phyloP scores from a whole-genome alignment of 2,797 vertebrate genomes.

The Arnoldichthys spilopterus region DNA sequence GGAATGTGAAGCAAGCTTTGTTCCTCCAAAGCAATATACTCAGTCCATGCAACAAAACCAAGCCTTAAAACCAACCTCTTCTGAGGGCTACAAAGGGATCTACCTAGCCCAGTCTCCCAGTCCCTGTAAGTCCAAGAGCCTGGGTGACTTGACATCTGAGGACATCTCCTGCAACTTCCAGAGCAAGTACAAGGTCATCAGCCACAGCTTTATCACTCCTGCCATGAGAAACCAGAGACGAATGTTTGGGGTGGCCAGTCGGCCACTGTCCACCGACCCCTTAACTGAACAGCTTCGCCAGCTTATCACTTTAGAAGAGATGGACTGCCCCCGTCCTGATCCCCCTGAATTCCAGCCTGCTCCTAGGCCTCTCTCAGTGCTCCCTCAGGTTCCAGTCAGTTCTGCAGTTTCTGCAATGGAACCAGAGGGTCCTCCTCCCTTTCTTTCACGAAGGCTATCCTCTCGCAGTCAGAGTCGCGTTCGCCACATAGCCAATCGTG shows the following conservation, averaged over 20 bases:
- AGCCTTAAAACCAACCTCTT: constrained; percentile 51
- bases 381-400: constrained; percentile 31
- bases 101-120: constrained; percentile 67
- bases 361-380: constrained; percentile 52
- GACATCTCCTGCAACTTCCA: constrained; percentile 97
- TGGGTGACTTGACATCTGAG: constrained; percentile 96
- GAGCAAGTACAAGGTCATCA: constrained; percentile 96
- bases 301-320: constrained; percentile 88
- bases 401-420: constrained; percentile 54
- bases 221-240: constrained; percentile 77
- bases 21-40: constrained; percentile 48
- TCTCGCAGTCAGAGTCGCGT: constrained; percentile 96
- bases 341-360: constrained; percentile 19
- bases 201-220: constrained; percentile 89
- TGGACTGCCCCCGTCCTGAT: constrained; percentile 68
- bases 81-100: constrained; percentile 49
- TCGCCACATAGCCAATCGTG: constrained; percentile 93
- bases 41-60: constrained; percentile 55
- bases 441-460: constrained; percentile 88
- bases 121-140: constrained; percentile 94
- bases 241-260: constrained; percentile 60
- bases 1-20: constrained; percentile 56
- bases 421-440: constrained; percentile 78
- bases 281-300: constrained; percentile 91
- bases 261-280: constrained; percentile 80